A percentile compares a stretch with the other conserved stretches of the same genome.
Conservation (phyloP, 2,797 vertebrate genomes). For the Oophaga sylvatica region DNA sequence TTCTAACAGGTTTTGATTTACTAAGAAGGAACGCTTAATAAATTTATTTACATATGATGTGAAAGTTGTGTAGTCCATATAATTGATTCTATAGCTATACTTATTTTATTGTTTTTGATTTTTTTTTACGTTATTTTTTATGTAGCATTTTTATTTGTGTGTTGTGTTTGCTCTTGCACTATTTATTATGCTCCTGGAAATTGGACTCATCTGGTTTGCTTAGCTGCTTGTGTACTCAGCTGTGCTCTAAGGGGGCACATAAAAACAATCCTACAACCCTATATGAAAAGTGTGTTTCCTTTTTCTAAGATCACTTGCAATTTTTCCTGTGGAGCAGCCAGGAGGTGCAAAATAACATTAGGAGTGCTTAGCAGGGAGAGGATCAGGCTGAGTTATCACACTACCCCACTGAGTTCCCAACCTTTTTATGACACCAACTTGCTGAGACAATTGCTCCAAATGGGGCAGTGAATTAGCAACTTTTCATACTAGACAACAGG, state of each 20-base stretch:
- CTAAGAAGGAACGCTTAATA: too few species aligned
- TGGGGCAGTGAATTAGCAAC: neutral
- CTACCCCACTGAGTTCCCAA: conserved; percentile 37
- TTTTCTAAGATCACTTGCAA: conserved; percentile 41
- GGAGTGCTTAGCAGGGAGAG: conserved; percentile 12
- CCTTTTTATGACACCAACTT: conserved; percentile 26
- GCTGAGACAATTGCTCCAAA: conserved; percentile 29
- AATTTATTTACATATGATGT: too few species aligned
- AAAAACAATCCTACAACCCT: conserved; percentile 33
- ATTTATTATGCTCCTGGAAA: neutral
- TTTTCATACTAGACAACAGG: conserved; percentile 1
- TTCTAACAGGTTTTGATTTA: too few species aligned
- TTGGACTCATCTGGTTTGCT: conserved; percentile 16
- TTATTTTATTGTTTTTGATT: neutral
- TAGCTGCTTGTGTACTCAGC: conserved; percentile 51
- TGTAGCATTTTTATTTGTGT: neutral
- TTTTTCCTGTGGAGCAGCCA: conserved; percentile 52
- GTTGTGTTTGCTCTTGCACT: neutral
- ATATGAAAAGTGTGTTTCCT: conserved; percentile 49
- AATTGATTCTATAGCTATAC: too few species aligned
- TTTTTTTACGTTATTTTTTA: neutral
- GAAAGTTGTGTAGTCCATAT: too few species aligned
- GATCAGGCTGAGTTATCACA: conserved; percentile 14
- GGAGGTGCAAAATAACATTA: conserved; percentile 59
- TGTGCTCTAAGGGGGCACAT: conserved; percentile 41